phyloP scores from a whole-genome alignment of 1,140 invertebrate genomes.

The Pogonomyrmex californicus region DNA sequence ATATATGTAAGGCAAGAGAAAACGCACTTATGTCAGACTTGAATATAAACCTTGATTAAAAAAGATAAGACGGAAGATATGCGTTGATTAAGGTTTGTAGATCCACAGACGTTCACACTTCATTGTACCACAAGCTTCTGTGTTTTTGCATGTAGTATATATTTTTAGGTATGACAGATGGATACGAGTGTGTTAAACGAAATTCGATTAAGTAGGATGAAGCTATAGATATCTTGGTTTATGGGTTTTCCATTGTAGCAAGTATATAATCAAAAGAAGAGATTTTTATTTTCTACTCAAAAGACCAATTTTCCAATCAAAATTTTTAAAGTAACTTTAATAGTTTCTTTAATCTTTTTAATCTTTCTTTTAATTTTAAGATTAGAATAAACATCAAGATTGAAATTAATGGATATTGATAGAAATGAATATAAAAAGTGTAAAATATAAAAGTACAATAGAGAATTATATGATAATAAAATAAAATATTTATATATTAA shows the following conservation, averaged over 20 bases:
- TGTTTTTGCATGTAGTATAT: neutral
- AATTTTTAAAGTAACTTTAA: too few relatives aligned
- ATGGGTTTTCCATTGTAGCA: neutral
- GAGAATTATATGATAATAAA: neutral
- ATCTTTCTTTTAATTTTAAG: too few relatives aligned
- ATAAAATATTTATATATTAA: neutral
- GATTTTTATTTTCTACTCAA: neutral
- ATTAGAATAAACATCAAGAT: too few relatives aligned
- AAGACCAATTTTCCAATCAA: neutral
- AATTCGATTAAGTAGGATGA: neutral
- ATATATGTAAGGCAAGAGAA: neutral
- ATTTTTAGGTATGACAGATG: conserved; percentile 14
- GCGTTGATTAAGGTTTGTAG: neutral
- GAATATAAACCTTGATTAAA: neutral
- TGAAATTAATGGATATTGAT: neutral
- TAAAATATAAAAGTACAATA: neutral
- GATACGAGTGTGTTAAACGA: neutral
- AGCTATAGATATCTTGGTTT: neutral
- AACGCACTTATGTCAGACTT: neutral
- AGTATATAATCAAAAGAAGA: neutral
- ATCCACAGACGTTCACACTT: neutral
- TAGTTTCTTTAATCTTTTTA: too few relatives aligned
- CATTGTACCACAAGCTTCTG: neutral
- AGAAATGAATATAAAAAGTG: neutral
- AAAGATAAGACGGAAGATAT: neutral